Conservation (phyloP, 2,113 vertebrate genomes). For the Stegostoma tigrinum region DNA sequence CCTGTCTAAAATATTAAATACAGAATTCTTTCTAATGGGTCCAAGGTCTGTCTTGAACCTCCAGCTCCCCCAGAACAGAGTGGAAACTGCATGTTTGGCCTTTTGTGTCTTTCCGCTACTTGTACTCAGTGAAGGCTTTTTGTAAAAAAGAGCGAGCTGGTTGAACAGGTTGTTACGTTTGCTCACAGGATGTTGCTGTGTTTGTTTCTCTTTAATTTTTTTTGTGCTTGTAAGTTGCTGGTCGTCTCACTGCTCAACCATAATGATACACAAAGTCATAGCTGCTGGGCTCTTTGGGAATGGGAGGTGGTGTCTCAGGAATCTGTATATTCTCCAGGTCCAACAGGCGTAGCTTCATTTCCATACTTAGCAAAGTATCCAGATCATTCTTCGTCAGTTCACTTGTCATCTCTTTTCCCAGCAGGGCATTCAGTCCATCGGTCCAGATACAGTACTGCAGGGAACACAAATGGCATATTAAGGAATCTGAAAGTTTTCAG, state of each 20-base stretch:
- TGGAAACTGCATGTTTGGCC: not conserved
- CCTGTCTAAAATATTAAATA: conserved; percentile 25
- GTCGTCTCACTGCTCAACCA: conserved; percentile 58
- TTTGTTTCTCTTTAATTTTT: not conserved
- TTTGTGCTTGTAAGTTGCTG: conserved; percentile 15
- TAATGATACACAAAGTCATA: conserved; percentile 98
- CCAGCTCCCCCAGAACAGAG: not conserved
- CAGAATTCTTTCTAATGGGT: conserved; percentile 15
- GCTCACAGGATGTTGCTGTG: not conserved
- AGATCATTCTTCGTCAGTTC: conserved; percentile 94
- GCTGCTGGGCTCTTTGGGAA: conserved; percentile 93
- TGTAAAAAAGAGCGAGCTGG: too few species aligned
- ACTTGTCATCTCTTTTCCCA: conserved; percentile 93
- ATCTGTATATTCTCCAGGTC: conserved; percentile 96
- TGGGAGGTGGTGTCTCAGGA: conserved; percentile 82
- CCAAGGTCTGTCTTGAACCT: not conserved
- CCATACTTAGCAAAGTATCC: conserved; percentile 95
- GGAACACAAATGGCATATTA: not conserved
- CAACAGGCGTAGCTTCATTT: conserved; percentile 94
- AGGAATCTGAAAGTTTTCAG: not conserved
- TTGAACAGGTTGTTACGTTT: not conserved
- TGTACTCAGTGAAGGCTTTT: not conserved
- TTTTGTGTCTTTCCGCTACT: not conserved
- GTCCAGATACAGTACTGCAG: conserved; percentile 93
- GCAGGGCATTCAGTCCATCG: conserved; percentile 82